Base-by-base conservation (phyloP, 2,113 vertebrate genomes). In the Orycteropus afer region DNA sequence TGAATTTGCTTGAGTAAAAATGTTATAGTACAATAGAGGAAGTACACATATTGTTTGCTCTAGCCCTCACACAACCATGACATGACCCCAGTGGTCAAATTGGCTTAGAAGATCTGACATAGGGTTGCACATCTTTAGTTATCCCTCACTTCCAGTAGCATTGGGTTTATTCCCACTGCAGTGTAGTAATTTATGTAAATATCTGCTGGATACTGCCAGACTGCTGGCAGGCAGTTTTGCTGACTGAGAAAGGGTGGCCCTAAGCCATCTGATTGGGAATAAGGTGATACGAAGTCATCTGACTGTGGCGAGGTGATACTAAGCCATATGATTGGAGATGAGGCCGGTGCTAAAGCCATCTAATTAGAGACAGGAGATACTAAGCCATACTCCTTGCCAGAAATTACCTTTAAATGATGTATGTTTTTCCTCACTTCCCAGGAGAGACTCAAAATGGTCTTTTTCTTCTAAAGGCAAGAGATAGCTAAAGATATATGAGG, bases 381-480 rank as follows among this genome's bases (percentile, higher is more conserved):
- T 61, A 81, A 94, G 57, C 22, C 37, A 37, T 47, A 12, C 42
- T 34, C 82, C 9, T 65, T 76, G 91, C 47, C 47, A 90, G 29
- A 95, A 81, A 81, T 87, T 77, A 65, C 78, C n/a, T 77, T 90
- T 63, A 89, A 87, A 47, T 40, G 9, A 84, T 37, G 13, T 2
- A 17, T 85, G 20, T 69, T 61, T 86, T 92, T 80, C 53, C 49
- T 90, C 14, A 69, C 20, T 74, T 86, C 77, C 96, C 53, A 13
- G 23, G 47, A 97, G 67, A 96, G 73, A 83, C 49, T 57, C 76
- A 34, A 45, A 73, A 53, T n/a, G 18, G 63, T 88, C 57, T 96
- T 90, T 95, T 32, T 18, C 18, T 1, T 80, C 89, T 93, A 78
- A 91, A 84, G 78, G 55, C n/a, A 86, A 92, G 74, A 90, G 59